These are phyloP conservation scores for Allophyes oxyacanthae DNA, from an alignment of 2,888 invertebrate genomes.

Conservation along the genomic window DNA sequence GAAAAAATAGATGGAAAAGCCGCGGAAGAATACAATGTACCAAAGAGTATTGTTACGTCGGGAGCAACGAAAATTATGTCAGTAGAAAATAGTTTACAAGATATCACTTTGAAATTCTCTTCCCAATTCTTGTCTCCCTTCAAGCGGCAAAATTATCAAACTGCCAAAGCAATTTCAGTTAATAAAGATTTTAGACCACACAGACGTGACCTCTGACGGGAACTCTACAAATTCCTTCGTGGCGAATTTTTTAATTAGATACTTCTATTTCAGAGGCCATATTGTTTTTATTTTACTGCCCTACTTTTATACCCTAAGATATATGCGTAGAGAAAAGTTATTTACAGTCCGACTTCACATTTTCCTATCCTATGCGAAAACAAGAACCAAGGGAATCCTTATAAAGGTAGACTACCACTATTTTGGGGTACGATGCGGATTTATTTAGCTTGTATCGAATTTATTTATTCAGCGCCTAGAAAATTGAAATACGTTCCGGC, in stretches of 20 bases:
- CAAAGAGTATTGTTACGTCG: conserved; percentile 27
- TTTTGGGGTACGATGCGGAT: conserved; percentile 36
- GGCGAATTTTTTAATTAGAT: conserved; percentile 43
- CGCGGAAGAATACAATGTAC: conserved; percentile 17
- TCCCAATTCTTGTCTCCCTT: conserved; percentile 11
- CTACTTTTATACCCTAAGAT: conserved; percentile 49
- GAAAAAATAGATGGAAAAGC: conserved; percentile 34
- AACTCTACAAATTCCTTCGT: conserved; percentile 28
- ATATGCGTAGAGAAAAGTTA: conserved; percentile 54
- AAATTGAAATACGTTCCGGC: conserved; percentile 48
- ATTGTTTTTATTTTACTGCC: conserved; percentile 58
- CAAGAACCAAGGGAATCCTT: conserved; percentile 49
- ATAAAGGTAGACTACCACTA: conserved; percentile 46
- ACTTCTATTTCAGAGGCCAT: conserved; percentile 39
- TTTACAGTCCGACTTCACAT: conserved; percentile 52
- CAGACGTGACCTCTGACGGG: conserved; percentile 24
- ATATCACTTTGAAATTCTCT: conserved; percentile 16
- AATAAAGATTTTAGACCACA: conserved; percentile 33
- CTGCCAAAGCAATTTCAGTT: conserved; percentile 31
- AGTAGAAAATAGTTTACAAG: conserved; percentile 15
- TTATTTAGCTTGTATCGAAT: conserved; percentile 55
- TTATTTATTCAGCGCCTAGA: conserved; percentile 56
- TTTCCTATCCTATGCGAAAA: conserved; percentile 57
- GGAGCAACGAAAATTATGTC: conserved; percentile 18
- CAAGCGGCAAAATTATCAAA: conserved; percentile 28